Conservation (phyloP, 2,113 vertebrate genomes). For the Bucco capensis region DNA sequence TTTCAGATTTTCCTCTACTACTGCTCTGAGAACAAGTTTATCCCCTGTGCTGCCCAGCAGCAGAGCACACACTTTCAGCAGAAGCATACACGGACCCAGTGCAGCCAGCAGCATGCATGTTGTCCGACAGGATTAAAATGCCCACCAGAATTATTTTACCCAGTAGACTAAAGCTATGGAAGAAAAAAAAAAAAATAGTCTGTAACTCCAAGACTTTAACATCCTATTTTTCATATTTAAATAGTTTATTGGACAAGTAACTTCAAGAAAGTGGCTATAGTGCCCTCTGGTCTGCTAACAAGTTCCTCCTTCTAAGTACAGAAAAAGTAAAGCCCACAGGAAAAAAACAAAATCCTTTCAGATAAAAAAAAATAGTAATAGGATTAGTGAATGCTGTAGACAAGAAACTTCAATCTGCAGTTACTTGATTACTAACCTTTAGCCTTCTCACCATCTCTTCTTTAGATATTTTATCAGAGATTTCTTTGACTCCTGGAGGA, state of each 20-base stretch:
- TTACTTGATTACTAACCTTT: slow-evolving; percentile 80
- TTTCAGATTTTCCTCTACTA: background rate
- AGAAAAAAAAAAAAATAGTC: background rate
- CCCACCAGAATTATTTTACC: background rate
- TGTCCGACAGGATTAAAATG: background rate
- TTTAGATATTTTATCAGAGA: slow-evolving; percentile 99
- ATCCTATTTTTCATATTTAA: no score
- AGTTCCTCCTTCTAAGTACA: background rate
- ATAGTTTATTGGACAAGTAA: no score
- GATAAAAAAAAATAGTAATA: background rate
- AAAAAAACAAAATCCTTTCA: background rate
- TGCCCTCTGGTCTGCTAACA: background rate
- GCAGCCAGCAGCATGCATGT: background rate
- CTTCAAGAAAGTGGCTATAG: no score
- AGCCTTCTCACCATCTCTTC: slow-evolving; percentile 98
- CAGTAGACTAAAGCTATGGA: background rate
- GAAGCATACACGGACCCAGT: background rate
- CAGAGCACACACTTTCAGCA: background rate
- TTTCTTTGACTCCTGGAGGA: slow-evolving; percentile 98
- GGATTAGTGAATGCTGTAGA: background rate
- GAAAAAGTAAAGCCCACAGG: background rate
- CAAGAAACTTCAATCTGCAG: background rate
- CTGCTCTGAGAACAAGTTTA: background rate
- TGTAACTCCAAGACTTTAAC: background rate
- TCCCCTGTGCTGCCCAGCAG: background rate